Evolutionary conservation across 2,888 invertebrate genomes (phyloP), one percentile per base, ranked within the genome.

Genomic region (Dyspetes luteomarginatus): DNA sequence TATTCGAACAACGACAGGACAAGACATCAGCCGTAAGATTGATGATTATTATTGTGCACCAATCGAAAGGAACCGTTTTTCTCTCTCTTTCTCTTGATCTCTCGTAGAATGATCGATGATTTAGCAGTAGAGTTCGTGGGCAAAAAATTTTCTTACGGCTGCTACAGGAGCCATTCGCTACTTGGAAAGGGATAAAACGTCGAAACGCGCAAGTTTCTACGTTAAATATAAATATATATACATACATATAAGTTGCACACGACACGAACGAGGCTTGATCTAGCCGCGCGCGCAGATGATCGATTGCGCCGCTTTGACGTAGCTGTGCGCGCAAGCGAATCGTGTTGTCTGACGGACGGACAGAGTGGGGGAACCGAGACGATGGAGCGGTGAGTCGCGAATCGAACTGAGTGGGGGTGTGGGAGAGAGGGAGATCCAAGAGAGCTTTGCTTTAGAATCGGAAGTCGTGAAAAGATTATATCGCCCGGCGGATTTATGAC

Each of bases 401-500:
- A 22, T 17, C n/a, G 72, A 72, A 9, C 22, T 15, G 4, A 5
- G 3, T 9, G 12, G 4, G 4, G 2, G 36, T n/a, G 22, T 2
- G 43, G 22, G 22, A 5, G 43, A 52, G 4, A 24, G 19, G 43
- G 73, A 48, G 48, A 7, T 7, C 48, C 15, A 17, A 3, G 48
- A 45, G 15, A 17, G 22, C 15, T 73, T 45, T 45, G 26, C 26
- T 22, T n/a, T 26, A 62, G 52, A 80, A 80, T 80, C 79, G 79
- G 79, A 80, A 80, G 79, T 80, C 79, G 58, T 24, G 50, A 43
- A 30, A 30, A 80, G 79, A 80, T 80, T 60, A 50, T 80, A 80
- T 80, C 79, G 78, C 24, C 30, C 43, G 3, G 36, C 45, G 79
- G 52, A 75, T 80, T 80, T 75, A 75, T 75, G 69, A 75, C 41